Conservation (phyloP, 2,888 invertebrate species). For the Acrobeloides nanus region DNA sequence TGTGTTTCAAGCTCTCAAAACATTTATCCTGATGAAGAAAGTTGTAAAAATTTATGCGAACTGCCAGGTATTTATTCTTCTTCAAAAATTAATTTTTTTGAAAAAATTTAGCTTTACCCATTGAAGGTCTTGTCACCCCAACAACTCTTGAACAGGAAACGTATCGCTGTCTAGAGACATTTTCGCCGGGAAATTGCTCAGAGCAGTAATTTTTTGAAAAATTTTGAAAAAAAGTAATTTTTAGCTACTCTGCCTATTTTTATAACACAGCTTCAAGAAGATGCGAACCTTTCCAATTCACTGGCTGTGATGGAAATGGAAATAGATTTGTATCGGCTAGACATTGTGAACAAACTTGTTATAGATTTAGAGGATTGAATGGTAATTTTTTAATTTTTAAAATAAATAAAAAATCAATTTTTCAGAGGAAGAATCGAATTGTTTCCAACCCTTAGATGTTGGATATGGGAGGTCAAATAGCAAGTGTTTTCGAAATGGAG, state of each 20-base stretch:
- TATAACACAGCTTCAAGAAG: constrained; percentile 25
- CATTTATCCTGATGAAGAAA: constrained; percentile 26
- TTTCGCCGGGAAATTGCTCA: constrained; percentile 33
- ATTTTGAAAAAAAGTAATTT: background rate
- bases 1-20: constrained; percentile 41
- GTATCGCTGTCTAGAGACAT: constrained; percentile 35
- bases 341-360: constrained; percentile 34
- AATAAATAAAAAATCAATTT: constrained; percentile 5
- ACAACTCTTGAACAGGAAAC: constrained; percentile 11
- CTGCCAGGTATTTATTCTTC: constrained; percentile 13
- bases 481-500: constrained; percentile 36
- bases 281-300: constrained; percentile 43
- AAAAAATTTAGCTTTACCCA: constrained; percentile 9
- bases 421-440: constrained; percentile 32
- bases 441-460: constrained; percentile 40
- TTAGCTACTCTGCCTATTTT: constrained; percentile 15
- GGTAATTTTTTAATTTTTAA: constrained; percentile 2
- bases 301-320: constrained; percentile 45
- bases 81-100: background rate
- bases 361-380: constrained; percentile 6
- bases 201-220: constrained; percentile 25
- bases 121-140: constrained; percentile 7
- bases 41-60: constrained; percentile 21
- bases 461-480: constrained; percentile 39
- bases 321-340: constrained; percentile 45